Percentiles rank a stretch among this genome's conserved stretches.
Evolutionary conservation across 2,797 vertebrate genomes (phyloP).

Genomic region (Spinus pinus): DNA sequence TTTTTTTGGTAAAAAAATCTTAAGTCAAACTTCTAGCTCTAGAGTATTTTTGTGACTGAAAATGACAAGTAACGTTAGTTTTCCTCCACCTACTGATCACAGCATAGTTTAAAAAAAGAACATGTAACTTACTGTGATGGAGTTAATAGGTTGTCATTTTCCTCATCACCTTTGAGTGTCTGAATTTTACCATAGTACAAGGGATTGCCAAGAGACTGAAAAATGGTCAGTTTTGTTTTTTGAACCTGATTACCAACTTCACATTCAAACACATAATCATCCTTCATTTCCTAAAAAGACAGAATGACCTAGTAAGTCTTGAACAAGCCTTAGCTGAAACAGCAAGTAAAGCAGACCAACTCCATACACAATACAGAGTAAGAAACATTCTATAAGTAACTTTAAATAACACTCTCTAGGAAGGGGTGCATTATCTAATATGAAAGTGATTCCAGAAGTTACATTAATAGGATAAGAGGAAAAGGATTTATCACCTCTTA

Average conservation of each 20-base stretch:
- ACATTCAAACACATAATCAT: slow-evolving; percentile 97
- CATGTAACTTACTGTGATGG: slow-evolving; percentile 87
- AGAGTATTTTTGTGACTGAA: neutral
- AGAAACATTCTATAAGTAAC: neutral
- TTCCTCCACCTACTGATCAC: neutral
- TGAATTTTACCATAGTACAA: slow-evolving; percentile 97
- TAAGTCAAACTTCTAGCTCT: neutral
- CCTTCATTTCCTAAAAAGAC: slow-evolving; percentile 87
- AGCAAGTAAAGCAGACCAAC: neutral
- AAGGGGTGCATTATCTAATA: neutral
- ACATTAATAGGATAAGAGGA: neutral
- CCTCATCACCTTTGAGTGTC: slow-evolving; percentile 88
- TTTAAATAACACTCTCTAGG: neutral
- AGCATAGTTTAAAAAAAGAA: neutral
- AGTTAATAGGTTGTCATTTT: slow-evolving; percentile 82
- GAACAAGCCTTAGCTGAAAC: neutral
- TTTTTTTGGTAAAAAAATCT: neutral
- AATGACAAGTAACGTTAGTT: neutral
- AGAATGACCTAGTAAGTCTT: neutral
- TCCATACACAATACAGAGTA: neutral
- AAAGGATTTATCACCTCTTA: neutral
- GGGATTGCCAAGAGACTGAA: slow-evolving; percentile 93
- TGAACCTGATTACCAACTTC: slow-evolving; percentile 91
- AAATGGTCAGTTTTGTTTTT: slow-evolving; percentile 93
- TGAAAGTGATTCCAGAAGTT: neutral